These are phyloP conservation scores for Muscicapa adusta DNA, from an alignment of 2,113 vertebrate species.

Conservation along the genomic window DNA sequence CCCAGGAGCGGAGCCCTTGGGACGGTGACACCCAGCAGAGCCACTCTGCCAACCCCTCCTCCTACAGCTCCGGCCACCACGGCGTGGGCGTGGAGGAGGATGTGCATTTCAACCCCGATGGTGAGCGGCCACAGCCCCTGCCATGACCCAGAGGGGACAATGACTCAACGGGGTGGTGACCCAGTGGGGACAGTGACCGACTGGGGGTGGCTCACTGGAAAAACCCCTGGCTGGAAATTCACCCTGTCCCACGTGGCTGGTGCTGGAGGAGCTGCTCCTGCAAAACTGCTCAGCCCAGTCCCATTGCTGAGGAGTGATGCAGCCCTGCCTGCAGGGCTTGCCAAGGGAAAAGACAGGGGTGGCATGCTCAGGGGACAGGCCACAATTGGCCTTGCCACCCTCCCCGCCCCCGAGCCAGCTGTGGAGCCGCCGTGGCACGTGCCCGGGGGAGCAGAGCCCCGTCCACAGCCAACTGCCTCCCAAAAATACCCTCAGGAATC, in stretches of 20 bases:
- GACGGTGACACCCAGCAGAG: neutral
- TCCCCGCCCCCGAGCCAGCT: fast-evolving
- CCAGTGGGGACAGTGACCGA: neutral
- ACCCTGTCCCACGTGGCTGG: neutral
- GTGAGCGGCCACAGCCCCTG: slow-evolving; percentile 64
- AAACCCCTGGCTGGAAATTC: neutral
- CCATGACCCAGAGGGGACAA: fast-evolving
- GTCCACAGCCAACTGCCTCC: neutral
- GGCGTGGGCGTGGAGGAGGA: slow-evolving; percentile 82
- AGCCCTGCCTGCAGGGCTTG: neutral
- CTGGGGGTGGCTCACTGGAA: neutral
- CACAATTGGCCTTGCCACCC: neutral
- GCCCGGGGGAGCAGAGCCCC: neutral
- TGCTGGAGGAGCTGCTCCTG: neutral
- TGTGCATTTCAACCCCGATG: slow-evolving; percentile 75
- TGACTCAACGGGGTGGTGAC: neutral
- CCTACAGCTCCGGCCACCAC: slow-evolving; percentile 57
- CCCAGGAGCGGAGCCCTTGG: slow-evolving; percentile 10
- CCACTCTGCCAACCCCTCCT: neutral
- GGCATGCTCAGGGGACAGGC: neutral
- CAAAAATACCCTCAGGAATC: neutral
- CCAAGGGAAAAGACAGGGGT: neutral
- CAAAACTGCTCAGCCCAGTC: neutral
- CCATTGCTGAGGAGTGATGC: fast-evolving
- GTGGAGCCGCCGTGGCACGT: fast-evolving